Conservation (phyloP, 2,888 invertebrate genomes). For the Atrina japonica region DNA sequence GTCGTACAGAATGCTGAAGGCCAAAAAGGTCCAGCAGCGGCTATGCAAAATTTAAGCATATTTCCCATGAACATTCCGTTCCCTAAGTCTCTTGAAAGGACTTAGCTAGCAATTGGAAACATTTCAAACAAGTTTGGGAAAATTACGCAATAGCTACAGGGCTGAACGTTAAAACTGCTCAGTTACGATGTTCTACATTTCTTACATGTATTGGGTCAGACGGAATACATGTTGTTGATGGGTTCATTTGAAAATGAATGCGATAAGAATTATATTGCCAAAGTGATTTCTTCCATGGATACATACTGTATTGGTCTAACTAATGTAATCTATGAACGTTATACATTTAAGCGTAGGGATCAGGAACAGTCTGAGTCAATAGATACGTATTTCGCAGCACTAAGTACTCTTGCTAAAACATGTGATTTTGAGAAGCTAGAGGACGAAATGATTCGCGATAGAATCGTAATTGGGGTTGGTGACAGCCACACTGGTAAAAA, state of each 20-base stretch:
- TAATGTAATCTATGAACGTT: slow-evolving; percentile 48
- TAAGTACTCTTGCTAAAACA: slow-evolving; percentile 27
- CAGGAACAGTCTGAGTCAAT: slow-evolving; percentile 34
- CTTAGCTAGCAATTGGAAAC: slow-evolving; percentile 29
- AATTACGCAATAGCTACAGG: slow-evolving; percentile 15
- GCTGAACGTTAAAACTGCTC: not conserved
- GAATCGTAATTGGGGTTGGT: slow-evolving; percentile 7
- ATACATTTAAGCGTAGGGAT: slow-evolving; percentile 42
- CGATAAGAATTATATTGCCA: slow-evolving; percentile 18
- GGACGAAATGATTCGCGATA: slow-evolving; percentile 14
- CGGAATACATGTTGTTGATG: slow-evolving; percentile 28
- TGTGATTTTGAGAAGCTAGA: slow-evolving; percentile 19
- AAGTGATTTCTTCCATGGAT: slow-evolving; percentile 37
- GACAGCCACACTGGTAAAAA: slow-evolving; percentile 10
- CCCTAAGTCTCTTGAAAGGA: slow-evolving; percentile 34
- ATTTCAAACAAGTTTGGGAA: slow-evolving; percentile 16
- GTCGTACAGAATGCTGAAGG: too few relatives aligned
- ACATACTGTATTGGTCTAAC: slow-evolving; percentile 37
- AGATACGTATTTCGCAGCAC: slow-evolving; percentile 19
- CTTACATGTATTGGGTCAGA: slow-evolving; percentile 35
- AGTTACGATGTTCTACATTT: slow-evolving; percentile 17
- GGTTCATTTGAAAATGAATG: slow-evolving; percentile 25
- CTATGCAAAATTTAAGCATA: too few relatives aligned
- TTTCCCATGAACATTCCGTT: slow-evolving; percentile 26
- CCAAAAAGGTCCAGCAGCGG: not conserved